A percentile compares a stretch with the other conserved stretches of the same genome.
These are phyloP conservation scores for Sinelater perroti DNA, from an alignment of 2,888 invertebrate species.

Conservation along the genomic window DNA sequence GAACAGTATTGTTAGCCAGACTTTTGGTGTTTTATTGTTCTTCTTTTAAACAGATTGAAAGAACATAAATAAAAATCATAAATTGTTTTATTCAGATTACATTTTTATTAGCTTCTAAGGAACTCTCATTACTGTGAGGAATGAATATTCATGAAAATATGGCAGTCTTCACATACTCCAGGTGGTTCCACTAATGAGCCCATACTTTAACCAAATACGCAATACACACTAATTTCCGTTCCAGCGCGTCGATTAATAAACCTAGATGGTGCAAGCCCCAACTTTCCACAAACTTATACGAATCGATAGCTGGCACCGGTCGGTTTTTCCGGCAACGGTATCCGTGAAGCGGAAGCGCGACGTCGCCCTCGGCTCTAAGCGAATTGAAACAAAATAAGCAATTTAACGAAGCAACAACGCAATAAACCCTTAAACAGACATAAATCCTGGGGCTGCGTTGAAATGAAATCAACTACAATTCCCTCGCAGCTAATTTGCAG, in stretches of 20 bases:
- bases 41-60: too few relatives aligned
- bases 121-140: too few relatives aligned
- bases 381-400: constrained; percentile 12
- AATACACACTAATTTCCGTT: constrained; percentile 13
- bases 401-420: constrained; percentile 12
- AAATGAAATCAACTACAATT: constrained; percentile 41
- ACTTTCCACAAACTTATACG: background rate
- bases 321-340: background rate
- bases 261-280: constrained; percentile 2
- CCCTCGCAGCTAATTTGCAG: constrained; percentile 39
- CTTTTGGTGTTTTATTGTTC: too few relatives aligned
- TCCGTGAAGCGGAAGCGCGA: background rate
- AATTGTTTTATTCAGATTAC: too few relatives aligned
- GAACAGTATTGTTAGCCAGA: too few relatives aligned
- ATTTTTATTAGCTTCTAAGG: too few relatives aligned
- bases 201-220: too few relatives aligned
- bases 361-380: background rate
- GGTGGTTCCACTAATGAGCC: too few relatives aligned
- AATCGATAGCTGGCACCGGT: background rate
- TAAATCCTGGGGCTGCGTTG: constrained; percentile 23
- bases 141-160: too few relatives aligned
- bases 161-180: too few relatives aligned
- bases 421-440: constrained; percentile 16
- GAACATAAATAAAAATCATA: too few relatives aligned
- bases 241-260: background rate